Evolutionary conservation across 2,113 vertebrate genomes (phyloP), one percentile per base, ranked within the genome.

Genomic region (Capricornis sumatraensis): DNA sequence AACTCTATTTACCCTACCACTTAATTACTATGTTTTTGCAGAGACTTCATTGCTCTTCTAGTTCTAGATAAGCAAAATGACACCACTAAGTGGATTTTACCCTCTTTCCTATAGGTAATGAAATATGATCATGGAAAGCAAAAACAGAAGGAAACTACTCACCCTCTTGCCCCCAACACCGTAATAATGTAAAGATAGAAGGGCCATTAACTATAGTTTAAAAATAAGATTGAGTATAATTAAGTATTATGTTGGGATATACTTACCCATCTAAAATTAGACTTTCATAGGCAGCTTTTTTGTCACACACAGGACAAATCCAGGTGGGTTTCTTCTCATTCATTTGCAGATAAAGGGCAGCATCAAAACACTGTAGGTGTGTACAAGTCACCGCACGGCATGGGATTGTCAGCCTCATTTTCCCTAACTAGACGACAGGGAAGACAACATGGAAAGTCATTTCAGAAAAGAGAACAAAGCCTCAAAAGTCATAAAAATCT

Each of bases 281-380:
- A 98, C 99, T 99, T 95, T 99, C 99, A 0, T 99, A 99, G 25
- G 99, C 98, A 95, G 99, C 99, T 97, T 99, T 99, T 98, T 99
- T 99, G 98, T 99, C 99, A 96, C 99, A 99, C 64, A 99, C 99
- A 28, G 99, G 99, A 98, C 99, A 99, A 97, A 99, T 99, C 99
- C 99, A 99, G 17, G 99, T 99, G 52, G 99, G 99, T 64, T 99
- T 99, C 99, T 99, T 99, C 91, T 99, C 99, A 94, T 99, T 99
- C 99, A 99, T 99, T 99, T 99, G 99, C 55, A 99, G 99, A 98
- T 99, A 99, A 86, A 99, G 99, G 84, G 99, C 99, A 71, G 99
- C 99, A 92, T 99, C 99, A 36, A 99, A 99, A 98, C 99, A 99
- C 96, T 99, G 99, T 95, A 99, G 99, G 91, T 99, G 99, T 74